Percentiles rank a stretch among this genome's conserved stretches.
Evolutionary conservation across 1,140 invertebrate species (phyloP).

Genomic region (Ceratosolen solmsi): DNA sequence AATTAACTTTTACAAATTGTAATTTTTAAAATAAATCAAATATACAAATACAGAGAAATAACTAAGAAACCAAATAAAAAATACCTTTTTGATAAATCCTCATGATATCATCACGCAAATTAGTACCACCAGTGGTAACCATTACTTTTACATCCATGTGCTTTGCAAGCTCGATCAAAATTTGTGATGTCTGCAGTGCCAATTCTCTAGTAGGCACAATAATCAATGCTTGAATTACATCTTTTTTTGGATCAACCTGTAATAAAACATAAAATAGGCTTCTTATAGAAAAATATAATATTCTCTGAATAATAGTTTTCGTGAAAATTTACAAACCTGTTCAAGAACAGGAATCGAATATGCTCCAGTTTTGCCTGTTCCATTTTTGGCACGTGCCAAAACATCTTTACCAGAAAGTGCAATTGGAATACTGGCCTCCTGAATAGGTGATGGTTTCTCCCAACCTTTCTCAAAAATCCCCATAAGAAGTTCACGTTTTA

Average conservation of each 20-base stretch:
- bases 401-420: conserved; percentile 98
- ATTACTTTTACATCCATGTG: conserved; percentile 96
- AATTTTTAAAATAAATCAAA: too few species aligned
- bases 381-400: conserved; percentile 98
- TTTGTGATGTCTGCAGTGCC: conserved; percentile 99
- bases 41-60: too few species aligned
- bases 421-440: conserved; percentile 99
- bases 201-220: conserved; percentile 99
- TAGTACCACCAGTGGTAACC: conserved; percentile 99
- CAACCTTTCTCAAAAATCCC: conserved; percentile 99
- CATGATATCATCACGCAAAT: conserved; percentile 99
- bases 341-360: conserved; percentile 99
- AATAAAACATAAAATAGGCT: neutral
- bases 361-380: conserved; percentile 99
- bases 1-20: too few species aligned
- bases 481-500: conserved; percentile 98
- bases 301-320: too few species aligned
- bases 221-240: conserved; percentile 96
- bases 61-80: neutral
- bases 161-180: conserved; percentile 98
- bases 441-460: conserved; percentile 99
- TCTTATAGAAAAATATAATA: too few species aligned
- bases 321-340: conserved; percentile 76
- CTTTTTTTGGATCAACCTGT: conserved; percentile 90
- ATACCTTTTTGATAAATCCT: conserved; percentile 97